These are phyloP conservation scores for Ibycter americanus DNA, from an alignment of 2,797 vertebrate genomes.

Conservation along the genomic window DNA sequence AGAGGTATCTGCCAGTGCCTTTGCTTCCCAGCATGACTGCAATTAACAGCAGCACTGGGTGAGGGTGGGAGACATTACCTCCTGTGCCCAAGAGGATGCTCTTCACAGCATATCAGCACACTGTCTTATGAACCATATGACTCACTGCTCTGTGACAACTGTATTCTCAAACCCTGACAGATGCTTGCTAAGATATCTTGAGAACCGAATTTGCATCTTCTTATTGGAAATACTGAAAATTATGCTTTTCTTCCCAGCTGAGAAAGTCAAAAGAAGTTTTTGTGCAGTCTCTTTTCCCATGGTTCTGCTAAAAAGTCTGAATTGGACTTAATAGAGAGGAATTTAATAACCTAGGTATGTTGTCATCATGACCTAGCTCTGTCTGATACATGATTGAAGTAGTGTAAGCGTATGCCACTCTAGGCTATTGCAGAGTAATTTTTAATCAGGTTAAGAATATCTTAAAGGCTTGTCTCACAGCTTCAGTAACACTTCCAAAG, in stretches of 20 bases:
- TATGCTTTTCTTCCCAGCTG: neutral
- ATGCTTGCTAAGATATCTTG: conserved; percentile 16
- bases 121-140: conserved; percentile 41
- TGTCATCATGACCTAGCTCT: neutral
- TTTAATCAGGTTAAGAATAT: neutral
- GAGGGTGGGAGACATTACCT: neutral
- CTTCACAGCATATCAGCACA: conserved; percentile 36
- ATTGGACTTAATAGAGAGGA: neutral
- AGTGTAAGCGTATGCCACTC: neutral
- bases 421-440: neutral
- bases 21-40: neutral
- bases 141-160: conserved; percentile 1
- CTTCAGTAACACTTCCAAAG: neutral
- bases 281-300: neutral
- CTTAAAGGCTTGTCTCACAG: neutral
- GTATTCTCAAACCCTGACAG: conserved; percentile 18
- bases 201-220: neutral
- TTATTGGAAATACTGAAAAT: neutral
- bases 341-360: neutral
- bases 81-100: conserved; percentile 14
- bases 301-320: neutral
- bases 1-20: neutral
- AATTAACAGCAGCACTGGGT: neutral
- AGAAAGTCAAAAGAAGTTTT: neutral
- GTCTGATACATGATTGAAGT: neutral